A percentile compares a stretch with the other conserved stretches of the same genome.
Evolutionary conservation across 2,888 invertebrate species (phyloP).

Genomic region (Eremobia ochroleuca): DNA sequence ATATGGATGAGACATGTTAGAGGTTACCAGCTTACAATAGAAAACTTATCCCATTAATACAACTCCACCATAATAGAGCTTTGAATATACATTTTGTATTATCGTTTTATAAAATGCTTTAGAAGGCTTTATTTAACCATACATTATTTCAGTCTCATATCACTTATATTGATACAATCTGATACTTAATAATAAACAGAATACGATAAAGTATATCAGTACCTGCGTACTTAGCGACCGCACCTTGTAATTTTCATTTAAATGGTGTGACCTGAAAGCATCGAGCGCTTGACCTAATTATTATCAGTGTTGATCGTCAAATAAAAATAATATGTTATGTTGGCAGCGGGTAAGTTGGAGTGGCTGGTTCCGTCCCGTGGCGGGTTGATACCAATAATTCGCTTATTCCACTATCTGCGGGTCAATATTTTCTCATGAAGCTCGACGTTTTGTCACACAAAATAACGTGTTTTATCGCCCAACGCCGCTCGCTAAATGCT

Average conservation of each 20-base stretch:
- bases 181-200: conserved; percentile 7
- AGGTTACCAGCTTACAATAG: conserved; percentile 69
- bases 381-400: conserved; percentile 84
- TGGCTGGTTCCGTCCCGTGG: conserved; percentile 78
- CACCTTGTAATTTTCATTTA: conserved; percentile 49
- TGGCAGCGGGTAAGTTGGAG: conserved; percentile 55
- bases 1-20: conserved; percentile 79
- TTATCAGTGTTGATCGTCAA: conserved; percentile 57
- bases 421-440: conserved; percentile 91
- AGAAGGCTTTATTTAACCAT: neutral
- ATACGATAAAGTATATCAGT: conserved; percentile 23
- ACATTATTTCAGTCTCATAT: conserved; percentile 11
- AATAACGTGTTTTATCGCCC: conserved; percentile 89
- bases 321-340: conserved; percentile 71
- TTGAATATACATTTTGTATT: conserved; percentile 29
- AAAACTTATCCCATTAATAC: conserved; percentile 38
- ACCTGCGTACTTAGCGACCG: conserved; percentile 26
- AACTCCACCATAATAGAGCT: neutral
- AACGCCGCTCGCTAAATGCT: conserved; percentile 88
- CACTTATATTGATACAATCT: conserved; percentile 9
- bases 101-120: conserved; percentile 25
- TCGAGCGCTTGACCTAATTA: conserved; percentile 54
- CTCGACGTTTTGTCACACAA: conserved; percentile 90
- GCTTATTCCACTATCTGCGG: conserved; percentile 90
- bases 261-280: conserved; percentile 55